Conservation (phyloP, 2,888 invertebrate genomes). For the Ochlodes sylvanus region DNA sequence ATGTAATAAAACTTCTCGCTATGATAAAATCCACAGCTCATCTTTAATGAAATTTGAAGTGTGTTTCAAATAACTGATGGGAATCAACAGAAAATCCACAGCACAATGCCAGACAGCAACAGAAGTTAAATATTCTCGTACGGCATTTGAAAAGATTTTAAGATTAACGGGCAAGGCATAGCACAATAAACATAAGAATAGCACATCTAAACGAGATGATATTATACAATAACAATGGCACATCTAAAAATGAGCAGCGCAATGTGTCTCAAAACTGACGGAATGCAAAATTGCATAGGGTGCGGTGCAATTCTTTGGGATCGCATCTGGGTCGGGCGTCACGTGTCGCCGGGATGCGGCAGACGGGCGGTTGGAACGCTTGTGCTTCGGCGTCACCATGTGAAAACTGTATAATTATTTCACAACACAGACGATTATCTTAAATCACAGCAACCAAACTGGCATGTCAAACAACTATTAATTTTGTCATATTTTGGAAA, state of each 20-base stretch:
- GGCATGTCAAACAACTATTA: no score
- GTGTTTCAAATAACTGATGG: no score
- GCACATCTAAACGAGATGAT: slow-evolving; percentile 2
- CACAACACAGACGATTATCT: no score
- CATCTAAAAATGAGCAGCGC: slow-evolving; percentile 41
- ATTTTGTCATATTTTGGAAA: no score
- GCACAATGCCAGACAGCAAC: no score
- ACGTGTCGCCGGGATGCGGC: slow-evolving; percentile 52
- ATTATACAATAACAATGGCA: slow-evolving; percentile 26
- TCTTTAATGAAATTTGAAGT: no score
- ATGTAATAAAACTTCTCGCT: no score
- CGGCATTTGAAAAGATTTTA: not conserved
- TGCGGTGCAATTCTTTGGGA: slow-evolving; percentile 59
- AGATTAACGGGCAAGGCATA: not conserved
- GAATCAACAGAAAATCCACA: no score
- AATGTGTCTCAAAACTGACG: slow-evolving; percentile 46
- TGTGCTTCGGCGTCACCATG: no score
- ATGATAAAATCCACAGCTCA: no score
- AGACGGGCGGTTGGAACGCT: slow-evolving; percentile 54
- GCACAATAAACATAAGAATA: not conserved
- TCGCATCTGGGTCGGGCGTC: slow-evolving; percentile 62
- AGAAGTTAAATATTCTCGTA: not conserved
- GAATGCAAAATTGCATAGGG: slow-evolving; percentile 64
- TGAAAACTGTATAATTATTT: no score
- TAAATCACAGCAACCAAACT: no score